Evolutionary conservation across 2,888 invertebrate species (phyloP).

Genomic region (Barypeithes pellucidus): DNA sequence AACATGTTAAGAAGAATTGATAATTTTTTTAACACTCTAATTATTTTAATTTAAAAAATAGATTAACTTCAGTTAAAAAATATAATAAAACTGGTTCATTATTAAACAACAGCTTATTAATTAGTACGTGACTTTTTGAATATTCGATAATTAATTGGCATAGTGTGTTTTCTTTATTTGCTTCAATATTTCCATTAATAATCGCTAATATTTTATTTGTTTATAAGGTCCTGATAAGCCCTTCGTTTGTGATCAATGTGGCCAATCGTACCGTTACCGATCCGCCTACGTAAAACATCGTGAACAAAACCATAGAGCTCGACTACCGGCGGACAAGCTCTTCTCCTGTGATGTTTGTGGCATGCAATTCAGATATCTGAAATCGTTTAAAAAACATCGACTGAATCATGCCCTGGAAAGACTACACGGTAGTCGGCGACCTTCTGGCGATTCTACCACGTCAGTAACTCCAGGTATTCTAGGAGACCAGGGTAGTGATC

Average conservation of each 20-base stretch:
- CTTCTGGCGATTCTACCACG: slow-evolving; percentile 47
- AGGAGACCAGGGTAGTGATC: slow-evolving; percentile 67
- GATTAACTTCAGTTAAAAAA: too few species aligned
- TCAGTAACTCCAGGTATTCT: slow-evolving; percentile 26
- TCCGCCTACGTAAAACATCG: slow-evolving; percentile 89
- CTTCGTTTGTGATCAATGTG: slow-evolving; percentile 93
- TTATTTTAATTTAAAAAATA: too few species aligned
- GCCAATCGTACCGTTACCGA: slow-evolving; percentile 89
- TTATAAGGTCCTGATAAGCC: slow-evolving; percentile 82
- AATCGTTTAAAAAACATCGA: slow-evolving; percentile 92
- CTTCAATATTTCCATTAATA: too few species aligned
- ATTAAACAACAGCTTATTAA: too few species aligned
- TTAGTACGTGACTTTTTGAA: too few species aligned
- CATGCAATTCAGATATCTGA: slow-evolving; percentile 91
- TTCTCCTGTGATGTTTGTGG: slow-evolving; percentile 94
- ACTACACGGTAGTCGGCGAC: slow-evolving; percentile 76
- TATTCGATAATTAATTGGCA: too few species aligned
- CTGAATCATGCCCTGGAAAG: slow-evolving; percentile 90
- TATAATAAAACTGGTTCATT: too few species aligned
- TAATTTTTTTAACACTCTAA: too few species aligned
- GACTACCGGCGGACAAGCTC: slow-evolving; percentile 90
- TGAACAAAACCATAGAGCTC: slow-evolving; percentile 90
- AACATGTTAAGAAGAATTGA: too few species aligned
- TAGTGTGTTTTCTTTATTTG: too few species aligned
- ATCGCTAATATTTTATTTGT: too few species aligned